Evolutionary conservation across 2,888 invertebrate species (phyloP), one percentile per base, ranked within the genome.

Genomic region (Calameuta filiformis): DNA sequence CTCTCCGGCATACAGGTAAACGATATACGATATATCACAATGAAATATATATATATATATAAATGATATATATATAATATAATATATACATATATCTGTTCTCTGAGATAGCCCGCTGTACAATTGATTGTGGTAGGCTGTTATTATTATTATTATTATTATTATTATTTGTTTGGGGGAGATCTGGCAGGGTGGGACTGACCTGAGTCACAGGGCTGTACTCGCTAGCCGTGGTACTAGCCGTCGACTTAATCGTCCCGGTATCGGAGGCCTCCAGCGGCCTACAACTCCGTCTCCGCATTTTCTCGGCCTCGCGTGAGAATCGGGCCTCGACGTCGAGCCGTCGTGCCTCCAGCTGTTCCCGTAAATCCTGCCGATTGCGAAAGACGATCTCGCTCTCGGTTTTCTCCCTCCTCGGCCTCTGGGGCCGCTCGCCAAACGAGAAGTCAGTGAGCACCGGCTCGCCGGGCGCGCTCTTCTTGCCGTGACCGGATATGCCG

Each of bases 301-400:
- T 89, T 81, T 89, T 89, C 77, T 92, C 92, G 30, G 90, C 92
- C 81, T 92, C 92, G 81, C 89, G 89, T 68, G 92, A 90, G 84
- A 92, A 92, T 81, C 92, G 91, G 80, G 86, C 86, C 83, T 92
- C 93, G 75, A 92, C 91, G 81, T 93, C 93, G 79, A 90, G 89
- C 79, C 92, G 89, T 81, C 93, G 91, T 30, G 92, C 92, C 81
- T 92, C 92, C 83, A 93, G 85, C 82, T 91, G 92, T 80, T 92
- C 92, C 77, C 93, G 88, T 94, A 83, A 92, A 91, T 87, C 94
- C 93, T 88, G 94, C 93, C 90, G 94, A 91, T 93, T 95, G 87
- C 95, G 94, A 90, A 96, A 94, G 87, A 96, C 95, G 90, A 97
- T 96, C 92, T 96, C 96, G 81, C 96, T 97, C 93, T 97, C 97